Evolutionary conservation across 2,888 invertebrate genomes (phyloP).

Genomic region (Watsonalla cultraria): DNA sequence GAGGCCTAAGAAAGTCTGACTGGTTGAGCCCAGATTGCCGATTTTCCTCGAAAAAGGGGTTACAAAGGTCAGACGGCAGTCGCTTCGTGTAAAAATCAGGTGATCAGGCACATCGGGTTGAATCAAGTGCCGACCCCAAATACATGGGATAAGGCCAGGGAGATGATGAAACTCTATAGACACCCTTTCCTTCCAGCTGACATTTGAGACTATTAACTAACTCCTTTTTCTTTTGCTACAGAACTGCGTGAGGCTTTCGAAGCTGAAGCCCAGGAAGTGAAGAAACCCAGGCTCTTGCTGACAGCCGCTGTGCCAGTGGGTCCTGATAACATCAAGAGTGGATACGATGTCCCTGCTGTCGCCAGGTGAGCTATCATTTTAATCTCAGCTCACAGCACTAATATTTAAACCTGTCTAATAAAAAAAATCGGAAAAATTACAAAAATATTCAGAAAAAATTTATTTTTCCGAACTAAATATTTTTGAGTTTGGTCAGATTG

Average conservation of each 20-base stretch:
- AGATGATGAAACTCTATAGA: too few relatives aligned
- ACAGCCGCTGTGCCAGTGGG: constrained; percentile 96
- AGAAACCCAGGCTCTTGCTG: constrained; percentile 88
- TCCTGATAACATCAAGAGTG: constrained; percentile 93
- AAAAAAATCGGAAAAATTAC: not conserved
- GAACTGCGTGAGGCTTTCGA: constrained; percentile 95
- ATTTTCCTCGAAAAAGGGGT: too few relatives aligned
- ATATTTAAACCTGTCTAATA: not conserved
- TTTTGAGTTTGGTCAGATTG: too few relatives aligned
- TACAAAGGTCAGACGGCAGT: too few relatives aligned
- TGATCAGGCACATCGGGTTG: too few relatives aligned
- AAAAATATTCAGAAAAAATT: not conserved
- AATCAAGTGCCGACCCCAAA: too few relatives aligned
- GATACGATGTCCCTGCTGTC: constrained; percentile 95
- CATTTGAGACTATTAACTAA: not conserved
- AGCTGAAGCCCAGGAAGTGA: constrained; percentile 94
- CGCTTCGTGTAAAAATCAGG: too few relatives aligned
- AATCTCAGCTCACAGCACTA: too few relatives aligned
- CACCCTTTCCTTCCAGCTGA: too few relatives aligned
- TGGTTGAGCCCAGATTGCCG: too few relatives aligned
- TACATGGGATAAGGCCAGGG: too few relatives aligned
- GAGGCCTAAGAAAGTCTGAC: too few relatives aligned
- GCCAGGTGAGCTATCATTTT: constrained; percentile 78
- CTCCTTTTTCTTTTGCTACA: constrained; percentile 40
- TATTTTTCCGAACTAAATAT: not conserved